Evolutionary conservation across 2,888 invertebrate genomes (phyloP).

Genomic region (Drosophila engyochracea): DNA sequence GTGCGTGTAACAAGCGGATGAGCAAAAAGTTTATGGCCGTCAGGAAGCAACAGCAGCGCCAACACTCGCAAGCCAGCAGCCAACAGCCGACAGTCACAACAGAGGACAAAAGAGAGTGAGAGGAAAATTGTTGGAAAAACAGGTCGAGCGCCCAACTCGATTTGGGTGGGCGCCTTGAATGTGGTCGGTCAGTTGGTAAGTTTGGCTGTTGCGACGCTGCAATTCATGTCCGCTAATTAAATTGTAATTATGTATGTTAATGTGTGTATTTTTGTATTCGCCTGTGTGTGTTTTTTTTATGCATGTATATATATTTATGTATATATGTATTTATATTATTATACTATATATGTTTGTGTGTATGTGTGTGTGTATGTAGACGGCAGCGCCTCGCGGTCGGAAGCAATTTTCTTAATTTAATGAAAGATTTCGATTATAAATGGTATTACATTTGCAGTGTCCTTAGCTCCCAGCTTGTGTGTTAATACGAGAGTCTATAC

Average conservation of each 20-base stretch:
- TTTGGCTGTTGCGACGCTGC: constrained; percentile 62
- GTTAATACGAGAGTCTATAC: neutral
- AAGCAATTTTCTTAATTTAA: constrained; percentile 77
- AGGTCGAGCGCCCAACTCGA: neutral
- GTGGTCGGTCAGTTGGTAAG: constrained; percentile 52
- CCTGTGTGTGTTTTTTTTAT: constrained; percentile 23
- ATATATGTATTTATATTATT: neutral
- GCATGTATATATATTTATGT: neutral
- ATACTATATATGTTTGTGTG: neutral
- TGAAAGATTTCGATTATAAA: constrained; percentile 78
- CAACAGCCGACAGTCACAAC: constrained; percentile 32
- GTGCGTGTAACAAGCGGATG: constrained; percentile 62
- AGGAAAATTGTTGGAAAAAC: constrained; percentile 1
- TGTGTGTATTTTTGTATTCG: constrained; percentile 46
- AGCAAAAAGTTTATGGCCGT: constrained; percentile 68
- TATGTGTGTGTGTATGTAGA: constrained; percentile 8
- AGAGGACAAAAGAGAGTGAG: neutral
- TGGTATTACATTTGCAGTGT: constrained; percentile 66
- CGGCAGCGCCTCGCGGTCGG: constrained; percentile 45
- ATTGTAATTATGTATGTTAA: constrained; percentile 79
- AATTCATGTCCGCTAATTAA: constrained; percentile 78
- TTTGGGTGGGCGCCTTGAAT: constrained; percentile 20
- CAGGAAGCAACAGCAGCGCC: constrained; percentile 73
- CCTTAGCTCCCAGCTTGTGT: constrained; percentile 25
- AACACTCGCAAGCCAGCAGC: constrained; percentile 61